Base-by-base conservation (phyloP, 1,140 invertebrate genomes). In the Pantala flavescens region DNA sequence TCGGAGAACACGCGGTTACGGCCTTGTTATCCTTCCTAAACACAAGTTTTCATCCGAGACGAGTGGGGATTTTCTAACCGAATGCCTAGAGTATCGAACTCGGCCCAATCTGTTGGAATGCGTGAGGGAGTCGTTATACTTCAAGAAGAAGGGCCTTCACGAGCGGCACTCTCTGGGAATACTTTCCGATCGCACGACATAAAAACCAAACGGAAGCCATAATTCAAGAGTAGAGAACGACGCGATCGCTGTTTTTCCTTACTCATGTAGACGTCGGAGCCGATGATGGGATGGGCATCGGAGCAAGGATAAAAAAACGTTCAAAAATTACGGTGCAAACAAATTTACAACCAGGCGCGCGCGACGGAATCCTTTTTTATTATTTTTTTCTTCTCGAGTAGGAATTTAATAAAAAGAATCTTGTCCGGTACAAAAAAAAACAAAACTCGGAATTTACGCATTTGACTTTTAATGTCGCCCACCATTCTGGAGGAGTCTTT, bases 261-360 rank as follows among this genome's bases (percentile, higher is more conserved):
- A 19, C 49, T 63, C 49, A 21, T 63, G 16, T 21, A 63, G 16
- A 63, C 49, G 14, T 63, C 14, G 49, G 49, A 63, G 28, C 28
- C 49, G 49, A 63, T 36, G 28, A 63, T 63, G n/a, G 49, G 49
- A 63, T 21, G 49, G 49, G 49, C 3, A 63, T 16, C n/a, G 12
- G 49, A 63, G 49, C 28, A 36, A 36, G 28, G n/a, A n/a, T n/a
- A 36, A 21, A 63, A 63, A 21, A 63, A 63, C 49, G 49, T 21
- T 63, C 49, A 63, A 14, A 63, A 36, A 36, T 36, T 36, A 36
- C n/a, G 16, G 49, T 63, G 3, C 49, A 19, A 63, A 63, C 49
- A 63, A 63, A 63, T 63, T 63, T 63, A 63, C n/a, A 63, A 63
- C 49, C 49, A 63, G n/a, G 49, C 14, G 49, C 49, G 49, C 49